These are phyloP conservation scores for Spondyliosoma cantharus DNA, from an alignment of 2,797 vertebrate genomes.

Conservation along the genomic window DNA sequence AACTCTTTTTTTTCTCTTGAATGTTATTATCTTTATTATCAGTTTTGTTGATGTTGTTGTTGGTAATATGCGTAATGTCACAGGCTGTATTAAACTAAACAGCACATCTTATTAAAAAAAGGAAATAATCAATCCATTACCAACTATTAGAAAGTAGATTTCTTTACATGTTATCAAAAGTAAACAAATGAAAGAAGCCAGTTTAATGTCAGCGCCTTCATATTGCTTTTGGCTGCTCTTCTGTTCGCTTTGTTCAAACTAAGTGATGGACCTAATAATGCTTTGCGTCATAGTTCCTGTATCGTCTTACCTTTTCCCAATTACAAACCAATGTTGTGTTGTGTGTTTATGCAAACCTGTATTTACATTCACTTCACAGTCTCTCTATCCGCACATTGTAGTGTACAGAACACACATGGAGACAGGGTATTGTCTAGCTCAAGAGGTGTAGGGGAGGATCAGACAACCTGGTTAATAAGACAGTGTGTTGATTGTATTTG, in stretches of 20 bases:
- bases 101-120: no score
- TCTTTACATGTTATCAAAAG: no score
- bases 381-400: constrained; percentile 59
- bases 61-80: no score
- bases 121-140: no score
- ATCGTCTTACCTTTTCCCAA: constrained; percentile 56
- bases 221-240: constrained; percentile 36
- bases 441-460: constrained; percentile 59
- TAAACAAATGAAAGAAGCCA: constrained; percentile 1
- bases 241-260: constrained; percentile 57
- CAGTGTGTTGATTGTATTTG: constrained; percentile 82
- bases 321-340: constrained; percentile 59
- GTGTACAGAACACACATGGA: constrained; percentile 68
- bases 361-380: constrained; percentile 65
- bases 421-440: constrained; percentile 48
- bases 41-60: not conserved
- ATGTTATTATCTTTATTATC: not conserved
- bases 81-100: no score
- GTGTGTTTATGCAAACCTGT: constrained; percentile 78
- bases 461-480: constrained; percentile 81
- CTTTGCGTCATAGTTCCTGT: constrained; percentile 19
- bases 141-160: no score
- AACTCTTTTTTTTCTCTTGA: no score
- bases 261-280: constrained; percentile 54
- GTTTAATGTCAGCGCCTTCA: not conserved